These are phyloP conservation scores for Tarsius wallacei DNA, from an alignment of 2,797 vertebrate genomes.

Conservation along the genomic window DNA sequence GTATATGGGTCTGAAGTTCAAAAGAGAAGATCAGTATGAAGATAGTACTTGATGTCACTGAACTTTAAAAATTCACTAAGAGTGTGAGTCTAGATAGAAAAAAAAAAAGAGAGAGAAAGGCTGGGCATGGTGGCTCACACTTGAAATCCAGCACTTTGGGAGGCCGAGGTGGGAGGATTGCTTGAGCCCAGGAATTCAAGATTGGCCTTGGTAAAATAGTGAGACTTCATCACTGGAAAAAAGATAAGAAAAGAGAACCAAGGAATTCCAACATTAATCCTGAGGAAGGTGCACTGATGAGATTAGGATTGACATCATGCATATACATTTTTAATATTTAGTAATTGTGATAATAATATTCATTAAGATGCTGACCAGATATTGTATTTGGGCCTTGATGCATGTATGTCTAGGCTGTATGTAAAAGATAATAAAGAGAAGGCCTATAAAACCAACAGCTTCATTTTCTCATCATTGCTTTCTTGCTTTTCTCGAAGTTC, in stretches of 20 bases:
- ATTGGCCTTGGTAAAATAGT: no score
- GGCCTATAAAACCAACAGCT: background rate
- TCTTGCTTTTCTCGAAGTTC: background rate
- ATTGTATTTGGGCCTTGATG: background rate
- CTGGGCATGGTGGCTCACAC: no score
- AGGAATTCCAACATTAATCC: background rate
- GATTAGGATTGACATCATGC: background rate
- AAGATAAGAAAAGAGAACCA: background rate
- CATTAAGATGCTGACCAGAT: background rate
- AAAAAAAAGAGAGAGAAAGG: background rate
- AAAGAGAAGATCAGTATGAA: background rate
- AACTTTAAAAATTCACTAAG: background rate
- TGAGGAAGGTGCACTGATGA: background rate
- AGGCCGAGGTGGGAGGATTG: no score
- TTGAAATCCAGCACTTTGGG: no score
- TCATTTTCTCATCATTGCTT: background rate
- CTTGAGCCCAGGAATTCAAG: no score
- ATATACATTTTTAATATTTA: background rate
- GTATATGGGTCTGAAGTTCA: background rate
- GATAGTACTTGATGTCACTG: background rate
- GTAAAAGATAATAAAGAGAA: background rate
- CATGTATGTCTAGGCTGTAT: background rate
- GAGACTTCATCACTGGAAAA: no score
- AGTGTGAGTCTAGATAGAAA: background rate
- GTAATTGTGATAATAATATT: conserved; percentile 35